A percentile compares a stretch with the other conserved stretches of the same genome.
These are phyloP conservation scores for Stigmatopora argus DNA, from an alignment of 2,113 vertebrate genomes.

Conservation along the genomic window DNA sequence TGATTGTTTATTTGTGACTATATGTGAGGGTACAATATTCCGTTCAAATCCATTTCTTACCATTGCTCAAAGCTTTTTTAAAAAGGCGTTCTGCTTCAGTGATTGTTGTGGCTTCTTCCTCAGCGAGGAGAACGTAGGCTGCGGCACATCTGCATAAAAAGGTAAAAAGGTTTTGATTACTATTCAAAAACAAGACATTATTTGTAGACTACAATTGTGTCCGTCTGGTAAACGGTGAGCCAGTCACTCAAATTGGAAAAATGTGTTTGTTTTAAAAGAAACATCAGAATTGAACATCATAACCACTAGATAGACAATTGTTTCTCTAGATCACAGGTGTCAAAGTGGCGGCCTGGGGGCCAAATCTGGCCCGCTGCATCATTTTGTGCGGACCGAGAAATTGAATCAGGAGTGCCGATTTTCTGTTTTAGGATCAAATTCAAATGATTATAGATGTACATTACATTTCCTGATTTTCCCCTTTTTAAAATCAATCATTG, in stretches of 20 bases:
- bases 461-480: too few species aligned
- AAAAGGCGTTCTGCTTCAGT: constrained; percentile 93
- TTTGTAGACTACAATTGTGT: not conserved
- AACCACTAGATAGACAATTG: too few species aligned
- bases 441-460: too few species aligned
- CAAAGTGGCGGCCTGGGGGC: too few species aligned
- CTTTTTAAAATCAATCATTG: too few species aligned
- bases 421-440: too few species aligned
- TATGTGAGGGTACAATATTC: not conserved
- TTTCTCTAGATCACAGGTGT: too few species aligned
- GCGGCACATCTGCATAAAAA: constrained; percentile 81
- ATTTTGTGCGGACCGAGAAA: too few species aligned
- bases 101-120: constrained; percentile 97
- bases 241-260: not conserved
- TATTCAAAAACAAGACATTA: not conserved
- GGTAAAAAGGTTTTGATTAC: not conserved
- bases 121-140: constrained; percentile 91
- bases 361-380: too few species aligned
- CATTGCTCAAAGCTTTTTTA: constrained; percentile 90
- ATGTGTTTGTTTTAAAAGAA: not conserved
- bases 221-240: not conserved
- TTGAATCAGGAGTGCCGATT: too few species aligned
- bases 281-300: too few species aligned
- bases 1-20: not conserved
- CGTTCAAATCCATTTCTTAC: constrained; percentile 60